Conservation (phyloP, 2,113 vertebrate genomes). For the Bufo bufo region DNA sequence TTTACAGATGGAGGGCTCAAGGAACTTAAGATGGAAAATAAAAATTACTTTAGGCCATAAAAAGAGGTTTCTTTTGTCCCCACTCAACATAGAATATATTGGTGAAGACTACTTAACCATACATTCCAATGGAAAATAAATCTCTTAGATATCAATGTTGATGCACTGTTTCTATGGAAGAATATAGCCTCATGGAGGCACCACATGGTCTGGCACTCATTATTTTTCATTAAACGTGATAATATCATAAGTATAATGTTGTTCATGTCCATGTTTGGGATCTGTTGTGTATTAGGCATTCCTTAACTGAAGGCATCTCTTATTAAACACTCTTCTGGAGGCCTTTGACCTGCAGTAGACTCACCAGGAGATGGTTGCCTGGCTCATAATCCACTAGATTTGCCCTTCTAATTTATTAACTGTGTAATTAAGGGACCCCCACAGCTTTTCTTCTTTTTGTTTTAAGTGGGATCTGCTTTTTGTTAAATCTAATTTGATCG, state of each 20-base stretch:
- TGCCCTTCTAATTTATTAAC: slow-evolving; percentile 22
- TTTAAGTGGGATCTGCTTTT: slow-evolving; percentile 43
- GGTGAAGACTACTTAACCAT: not conserved
- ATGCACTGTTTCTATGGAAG: not conserved
- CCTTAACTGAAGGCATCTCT: slow-evolving; percentile 27
- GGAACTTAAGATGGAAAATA: too few species aligned
- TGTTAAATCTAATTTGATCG: slow-evolving; percentile 20
- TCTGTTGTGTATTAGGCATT: slow-evolving; percentile 11
- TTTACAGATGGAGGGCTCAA: too few species aligned
- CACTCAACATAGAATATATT: not conserved
- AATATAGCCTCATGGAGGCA: not conserved
- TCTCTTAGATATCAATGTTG: not conserved
- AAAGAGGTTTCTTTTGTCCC: too few species aligned
- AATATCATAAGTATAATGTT: not conserved
- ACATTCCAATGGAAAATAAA: not conserved
- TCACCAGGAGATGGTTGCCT: slow-evolving; percentile 30
- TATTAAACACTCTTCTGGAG: slow-evolving; percentile 26
- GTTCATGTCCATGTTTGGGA: not conserved
- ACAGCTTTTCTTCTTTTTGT: slow-evolving; percentile 14
- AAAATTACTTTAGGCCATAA: too few species aligned
- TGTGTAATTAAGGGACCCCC: slow-evolving; percentile 14
- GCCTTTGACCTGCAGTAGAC: slow-evolving; percentile 19
- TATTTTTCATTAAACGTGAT: not conserved
- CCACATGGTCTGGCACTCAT: not conserved
- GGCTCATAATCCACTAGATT: slow-evolving; percentile 36